These are phyloP conservation scores for Cebus imitator DNA, from an alignment of 2,113 vertebrate species.

Conservation along the genomic window DNA sequence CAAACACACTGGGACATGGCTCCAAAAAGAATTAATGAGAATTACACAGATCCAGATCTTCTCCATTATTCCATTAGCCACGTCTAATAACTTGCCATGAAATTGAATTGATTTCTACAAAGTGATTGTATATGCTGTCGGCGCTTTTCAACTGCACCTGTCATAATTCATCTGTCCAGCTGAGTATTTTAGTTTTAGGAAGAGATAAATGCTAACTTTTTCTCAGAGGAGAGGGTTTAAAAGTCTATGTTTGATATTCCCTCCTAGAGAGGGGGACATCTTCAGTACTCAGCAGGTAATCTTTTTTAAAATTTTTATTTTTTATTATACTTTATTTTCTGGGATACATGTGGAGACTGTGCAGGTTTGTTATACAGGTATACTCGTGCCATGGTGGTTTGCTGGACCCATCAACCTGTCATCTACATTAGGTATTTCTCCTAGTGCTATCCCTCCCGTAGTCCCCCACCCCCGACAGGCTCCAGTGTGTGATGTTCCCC, in stretches of 20 bases:
- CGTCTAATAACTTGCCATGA: conserved; percentile 44
- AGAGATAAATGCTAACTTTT: background rate
- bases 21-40: conserved; percentile 23
- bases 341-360: too few relatives aligned
- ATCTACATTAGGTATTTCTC: too few relatives aligned
- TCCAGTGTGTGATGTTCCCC: too few relatives aligned
- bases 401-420: too few relatives aligned
- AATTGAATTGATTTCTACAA: conserved; percentile 61
- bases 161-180: conserved; percentile 15
- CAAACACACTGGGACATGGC: background rate
- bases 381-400: too few relatives aligned
- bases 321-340: too few relatives aligned
- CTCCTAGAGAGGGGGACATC: background rate
- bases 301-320: too few relatives aligned
- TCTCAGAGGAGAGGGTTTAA: background rate
- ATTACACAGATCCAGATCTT: conserved; percentile 52
- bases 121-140: conserved; percentile 23
- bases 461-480: too few relatives aligned
- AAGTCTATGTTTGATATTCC: background rate
- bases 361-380: too few relatives aligned
- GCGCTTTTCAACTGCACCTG: conserved; percentile 26
- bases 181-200: conserved; percentile 39
- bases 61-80: background rate
- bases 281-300: conserved; percentile 24
- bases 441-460: too few relatives aligned